Evolutionary conservation across 2,888 invertebrate species (phyloP).

Genomic region (Dusona sp.): DNA sequence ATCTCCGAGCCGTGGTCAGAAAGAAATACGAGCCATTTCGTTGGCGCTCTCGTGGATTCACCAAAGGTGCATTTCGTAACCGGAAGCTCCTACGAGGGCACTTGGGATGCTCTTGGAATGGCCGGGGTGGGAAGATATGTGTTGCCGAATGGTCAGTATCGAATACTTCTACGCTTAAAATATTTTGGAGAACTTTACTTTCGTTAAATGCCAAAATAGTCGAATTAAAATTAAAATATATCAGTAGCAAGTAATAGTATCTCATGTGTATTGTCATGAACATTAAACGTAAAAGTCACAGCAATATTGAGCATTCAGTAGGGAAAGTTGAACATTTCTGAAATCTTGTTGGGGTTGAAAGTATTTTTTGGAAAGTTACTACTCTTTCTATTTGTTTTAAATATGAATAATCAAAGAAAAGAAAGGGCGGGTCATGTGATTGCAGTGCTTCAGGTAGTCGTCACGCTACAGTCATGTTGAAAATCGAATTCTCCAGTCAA

Average conservation of each 20-base stretch:
- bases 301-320: too few species aligned
- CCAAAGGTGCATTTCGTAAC: conserved; percentile 84
- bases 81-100: conserved; percentile 87
- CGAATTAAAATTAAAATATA: too few species aligned
- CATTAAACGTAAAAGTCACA: too few species aligned
- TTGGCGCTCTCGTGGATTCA: conserved; percentile 59
- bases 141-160: conserved; percentile 86
- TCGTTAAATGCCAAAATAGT: neutral
- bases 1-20: conserved; percentile 14
- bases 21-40: conserved; percentile 44
- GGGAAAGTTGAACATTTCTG: too few species aligned
- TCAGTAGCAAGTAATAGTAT: neutral
- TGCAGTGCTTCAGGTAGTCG: neutral
- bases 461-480: too few species aligned
- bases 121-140: conserved; percentile 87
- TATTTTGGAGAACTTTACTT: neutral
- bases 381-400: neutral
- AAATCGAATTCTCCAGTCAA: too few species aligned
- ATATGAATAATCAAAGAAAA: neutral
- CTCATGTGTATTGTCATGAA: neutral
- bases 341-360: neutral
- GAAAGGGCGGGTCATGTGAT: neutral
- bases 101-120: conserved; percentile 88
- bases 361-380: neutral
- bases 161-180: neutral